Evolutionary conservation across 2,113 vertebrate genomes (phyloP).

Genomic region (Rhinopomastus cyanomelas): DNA sequence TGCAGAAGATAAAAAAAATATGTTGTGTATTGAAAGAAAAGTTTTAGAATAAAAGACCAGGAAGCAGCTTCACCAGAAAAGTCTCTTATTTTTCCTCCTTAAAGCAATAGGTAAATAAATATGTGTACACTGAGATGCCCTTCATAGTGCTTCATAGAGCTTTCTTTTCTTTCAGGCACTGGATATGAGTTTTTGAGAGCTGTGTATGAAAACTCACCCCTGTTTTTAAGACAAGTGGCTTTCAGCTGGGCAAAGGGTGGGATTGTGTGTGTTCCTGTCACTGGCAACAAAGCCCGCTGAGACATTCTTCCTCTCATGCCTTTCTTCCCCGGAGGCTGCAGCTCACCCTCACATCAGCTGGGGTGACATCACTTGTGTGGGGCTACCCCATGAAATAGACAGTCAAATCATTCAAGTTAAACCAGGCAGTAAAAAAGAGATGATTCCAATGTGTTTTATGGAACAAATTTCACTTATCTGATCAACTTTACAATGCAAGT

Average conservation of each 20-base stretch:
- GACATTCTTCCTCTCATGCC: neutral
- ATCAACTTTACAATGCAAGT: neutral
- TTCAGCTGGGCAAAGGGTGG: neutral
- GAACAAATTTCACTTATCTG: too few species aligned
- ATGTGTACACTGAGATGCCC: neutral
- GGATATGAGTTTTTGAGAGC: neutral
- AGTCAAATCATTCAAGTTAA: neutral
- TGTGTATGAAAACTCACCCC: neutral
- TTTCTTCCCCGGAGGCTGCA: fast-evolving
- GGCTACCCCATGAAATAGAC: neutral
- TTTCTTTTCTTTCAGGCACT: neutral
- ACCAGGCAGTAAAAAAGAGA: neutral
- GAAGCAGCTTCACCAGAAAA: neutral
- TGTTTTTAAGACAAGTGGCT: neutral
- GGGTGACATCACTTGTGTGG: neutral
- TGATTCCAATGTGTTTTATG: neutral
- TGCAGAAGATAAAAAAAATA: neutral
- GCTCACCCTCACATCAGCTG: neutral
- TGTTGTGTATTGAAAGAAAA: neutral
- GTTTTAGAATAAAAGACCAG: neutral
- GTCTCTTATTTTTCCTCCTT: neutral
- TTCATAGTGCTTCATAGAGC: neutral
- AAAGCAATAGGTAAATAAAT: neutral
- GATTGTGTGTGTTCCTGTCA: neutral
- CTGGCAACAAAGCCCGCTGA: neutral